Conservation (phyloP, 2,113 vertebrate species). For the Mungos mungo region DNA sequence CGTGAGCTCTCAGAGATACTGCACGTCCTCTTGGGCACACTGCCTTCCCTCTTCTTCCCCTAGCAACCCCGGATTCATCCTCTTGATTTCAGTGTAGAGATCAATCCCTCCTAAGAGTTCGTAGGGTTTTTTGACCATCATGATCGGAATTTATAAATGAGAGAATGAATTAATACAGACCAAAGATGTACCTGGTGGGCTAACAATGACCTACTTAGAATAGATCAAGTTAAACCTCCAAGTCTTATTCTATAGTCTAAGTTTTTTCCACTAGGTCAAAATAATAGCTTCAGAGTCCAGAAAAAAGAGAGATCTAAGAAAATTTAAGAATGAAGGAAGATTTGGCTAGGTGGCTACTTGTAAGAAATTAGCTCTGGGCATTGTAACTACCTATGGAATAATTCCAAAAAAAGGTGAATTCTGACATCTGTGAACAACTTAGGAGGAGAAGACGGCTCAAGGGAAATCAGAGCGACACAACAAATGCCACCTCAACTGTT, state of each 20-base stretch:
- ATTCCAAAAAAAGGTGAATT: constrained; percentile 28
- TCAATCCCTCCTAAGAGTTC: background rate
- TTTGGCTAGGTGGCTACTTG: background rate
- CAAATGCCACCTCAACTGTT: constrained; percentile 32
- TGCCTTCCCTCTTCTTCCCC: background rate
- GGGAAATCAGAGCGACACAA: background rate
- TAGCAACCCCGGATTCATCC: background rate
- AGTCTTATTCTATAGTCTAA: background rate
- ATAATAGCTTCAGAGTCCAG: background rate
- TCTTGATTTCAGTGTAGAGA: constrained; percentile 36
- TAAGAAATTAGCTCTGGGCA: constrained; percentile 39
- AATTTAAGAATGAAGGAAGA: background rate
- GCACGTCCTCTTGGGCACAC: background rate
- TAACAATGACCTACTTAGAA: constrained; percentile 24
- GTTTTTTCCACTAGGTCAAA: constrained; percentile 43
- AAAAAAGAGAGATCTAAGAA: constrained; percentile 37
- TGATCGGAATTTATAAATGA: constrained; percentile 36
- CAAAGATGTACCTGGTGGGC: constrained; percentile 30
- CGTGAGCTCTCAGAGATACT: background rate
- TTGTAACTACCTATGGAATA: background rate
- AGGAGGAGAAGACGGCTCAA: constrained; percentile 2
- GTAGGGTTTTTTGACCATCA: background rate
- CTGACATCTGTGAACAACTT: constrained; percentile 51
- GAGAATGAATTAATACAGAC: constrained; percentile 47
- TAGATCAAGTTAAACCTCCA: background rate